Conservation (phyloP, 2,797 vertebrate species). For the Sebastes elongatus region DNA sequence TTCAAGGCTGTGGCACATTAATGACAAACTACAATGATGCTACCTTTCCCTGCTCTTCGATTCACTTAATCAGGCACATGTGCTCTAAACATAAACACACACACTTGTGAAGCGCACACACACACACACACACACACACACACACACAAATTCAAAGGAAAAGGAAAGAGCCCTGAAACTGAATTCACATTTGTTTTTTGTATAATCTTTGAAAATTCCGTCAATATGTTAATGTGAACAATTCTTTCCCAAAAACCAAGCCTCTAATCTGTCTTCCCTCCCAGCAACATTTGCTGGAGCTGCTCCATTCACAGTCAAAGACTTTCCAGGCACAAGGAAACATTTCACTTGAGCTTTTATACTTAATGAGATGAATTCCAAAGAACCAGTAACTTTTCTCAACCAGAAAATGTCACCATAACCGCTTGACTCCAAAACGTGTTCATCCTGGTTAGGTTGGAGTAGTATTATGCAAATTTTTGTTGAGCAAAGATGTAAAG, state of each 20-base stretch:
- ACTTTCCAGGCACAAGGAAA: slow-evolving; percentile 23
- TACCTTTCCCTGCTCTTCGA: slow-evolving; percentile 25
- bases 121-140: not conserved
- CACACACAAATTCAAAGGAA: not conserved
- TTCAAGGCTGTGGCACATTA: slow-evolving; percentile 48
- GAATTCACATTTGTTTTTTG: slow-evolving; percentile 42
- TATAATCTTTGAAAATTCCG: slow-evolving; percentile 51
- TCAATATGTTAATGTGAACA: slow-evolving; percentile 64
- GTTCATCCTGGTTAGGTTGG: not conserved
- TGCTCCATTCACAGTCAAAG: slow-evolving; percentile 12
- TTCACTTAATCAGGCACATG: slow-evolving; percentile 32
- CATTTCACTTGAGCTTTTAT: slow-evolving; percentile 12
- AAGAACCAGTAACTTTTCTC: not conserved
- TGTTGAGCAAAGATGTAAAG: not conserved
- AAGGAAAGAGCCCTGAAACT: slow-evolving; percentile 14
- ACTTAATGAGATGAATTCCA: slow-evolving; percentile 11
- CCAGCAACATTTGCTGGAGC: slow-evolving; percentile 29
- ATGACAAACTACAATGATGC: slow-evolving; percentile 38
- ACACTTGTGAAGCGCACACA: not conserved
- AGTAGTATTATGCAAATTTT: not conserved
- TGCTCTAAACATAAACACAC: slow-evolving; percentile 24
- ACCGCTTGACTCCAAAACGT: not conserved
- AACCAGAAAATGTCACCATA: slow-evolving; percentile 1
- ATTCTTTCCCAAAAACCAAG: slow-evolving; percentile 43
- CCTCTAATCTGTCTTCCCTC: slow-evolving; percentile 50